Evolutionary conservation across 2,888 invertebrate species (phyloP).

Genomic region (Morpho achilles): DNA sequence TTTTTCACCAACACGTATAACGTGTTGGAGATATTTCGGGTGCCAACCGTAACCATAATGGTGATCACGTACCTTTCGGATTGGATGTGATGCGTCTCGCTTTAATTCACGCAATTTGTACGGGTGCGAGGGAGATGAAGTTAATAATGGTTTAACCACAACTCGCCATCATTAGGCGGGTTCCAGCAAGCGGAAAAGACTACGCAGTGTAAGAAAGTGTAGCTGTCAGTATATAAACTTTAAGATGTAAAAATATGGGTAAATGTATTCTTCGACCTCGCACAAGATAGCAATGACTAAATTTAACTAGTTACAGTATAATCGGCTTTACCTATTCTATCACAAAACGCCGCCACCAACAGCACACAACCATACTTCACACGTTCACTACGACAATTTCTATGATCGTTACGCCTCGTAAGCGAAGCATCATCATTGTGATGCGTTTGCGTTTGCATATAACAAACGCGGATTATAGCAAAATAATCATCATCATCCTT

Average conservation of each 20-base stretch:
- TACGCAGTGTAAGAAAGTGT: constrained; percentile 29
- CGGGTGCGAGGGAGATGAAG: constrained; percentile 60
- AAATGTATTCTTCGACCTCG: too few species aligned
- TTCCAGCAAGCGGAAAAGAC: constrained; percentile 50
- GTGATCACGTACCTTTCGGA: constrained; percentile 71
- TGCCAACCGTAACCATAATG: constrained; percentile 53
- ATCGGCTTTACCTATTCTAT: constrained; percentile 7
- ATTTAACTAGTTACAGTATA: constrained; percentile 1
- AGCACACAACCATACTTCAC: too few species aligned
- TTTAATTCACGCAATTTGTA: constrained; percentile 50
- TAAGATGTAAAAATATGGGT: constrained; percentile 15
- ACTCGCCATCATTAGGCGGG: constrained; percentile 66
- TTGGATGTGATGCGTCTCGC: constrained; percentile 56
- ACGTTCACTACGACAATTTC: too few species aligned
- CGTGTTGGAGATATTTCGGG: constrained; percentile 24
- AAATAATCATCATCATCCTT: too few species aligned
- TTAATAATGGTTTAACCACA: constrained; percentile 73
- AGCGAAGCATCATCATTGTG: too few species aligned
- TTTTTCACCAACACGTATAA: constrained; percentile 20
- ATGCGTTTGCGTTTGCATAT: too few species aligned
- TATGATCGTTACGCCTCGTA: too few species aligned
- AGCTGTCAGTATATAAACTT: constrained; percentile 28
- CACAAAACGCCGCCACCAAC: too few species aligned
- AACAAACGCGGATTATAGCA: too few species aligned
- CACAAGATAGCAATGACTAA: too few species aligned